Percentiles rank a stretch among this genome's conserved stretches.
phyloP scores from a whole-genome alignment of 2,113 vertebrate genomes.

The Oncorhynchus clarkii region DNA sequence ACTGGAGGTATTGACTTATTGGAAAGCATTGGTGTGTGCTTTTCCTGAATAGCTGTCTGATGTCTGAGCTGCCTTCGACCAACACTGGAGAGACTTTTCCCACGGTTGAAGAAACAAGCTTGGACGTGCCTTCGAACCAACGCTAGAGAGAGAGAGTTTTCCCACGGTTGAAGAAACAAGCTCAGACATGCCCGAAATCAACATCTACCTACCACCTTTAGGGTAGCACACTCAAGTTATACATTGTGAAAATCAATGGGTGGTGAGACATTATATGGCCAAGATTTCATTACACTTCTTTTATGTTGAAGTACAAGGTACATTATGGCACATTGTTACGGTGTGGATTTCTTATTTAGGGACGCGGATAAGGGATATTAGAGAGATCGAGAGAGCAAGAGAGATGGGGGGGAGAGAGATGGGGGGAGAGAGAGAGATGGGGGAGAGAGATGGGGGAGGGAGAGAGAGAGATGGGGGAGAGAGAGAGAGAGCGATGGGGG shows the following conservation, averaged over 20 bases:
- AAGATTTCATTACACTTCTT: too few relatives aligned
- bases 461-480: too few relatives aligned
- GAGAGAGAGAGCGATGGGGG: too few relatives aligned
- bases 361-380: too few relatives aligned
- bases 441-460: too few relatives aligned
- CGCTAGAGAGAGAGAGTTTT: neutral
- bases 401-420: too few relatives aligned
- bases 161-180: slow-evolving; percentile 10
- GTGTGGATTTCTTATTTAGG: too few relatives aligned
- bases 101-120: slow-evolving; percentile 10
- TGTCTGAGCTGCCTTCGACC: neutral
- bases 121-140: neutral
- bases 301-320: too few relatives aligned
- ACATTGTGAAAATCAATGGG: neutral
- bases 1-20: neutral
- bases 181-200: slow-evolving; percentile 3
- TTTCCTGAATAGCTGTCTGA: neutral
- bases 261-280: too few relatives aligned
- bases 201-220: neutral
- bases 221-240: neutral
- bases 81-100: neutral
- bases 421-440: too few relatives aligned
- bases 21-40: neutral
- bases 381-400: too few relatives aligned
- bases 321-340: too few relatives aligned